Evolutionary conservation across 1,140 invertebrate species (phyloP), one percentile per base, ranked within the genome.

Genomic region (Zaprionus ghesquierei): DNA sequence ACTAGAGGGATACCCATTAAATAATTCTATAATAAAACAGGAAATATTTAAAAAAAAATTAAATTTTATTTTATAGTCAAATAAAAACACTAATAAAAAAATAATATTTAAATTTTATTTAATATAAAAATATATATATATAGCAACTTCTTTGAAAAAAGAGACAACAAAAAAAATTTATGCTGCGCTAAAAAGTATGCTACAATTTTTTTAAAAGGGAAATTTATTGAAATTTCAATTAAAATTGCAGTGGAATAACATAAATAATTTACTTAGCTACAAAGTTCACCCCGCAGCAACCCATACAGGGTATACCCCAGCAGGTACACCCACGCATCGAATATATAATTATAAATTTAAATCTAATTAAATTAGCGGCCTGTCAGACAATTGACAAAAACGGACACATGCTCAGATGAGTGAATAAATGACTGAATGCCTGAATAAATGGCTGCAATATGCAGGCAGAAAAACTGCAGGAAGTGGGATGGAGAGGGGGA

Each of bases 281-380:
- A 59, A 0, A 59, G 10, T n/a, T 9, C 3, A 33, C 1, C 15
- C 23, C 15, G 5, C 22, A 22, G 23, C 35, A n/a, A 0, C 3
- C 3, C 2, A 4, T 8, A 38, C 46, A 49, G 62, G 20, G 55
- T 58, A 51, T 81, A n/a, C n/a, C n/a, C n/a, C 69, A 84, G 74
- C 75, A 56, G 23, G 27, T 9, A 29, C 27, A 29, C 27, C 1
- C 27, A 65, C 23, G 55, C 49, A 62, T 60, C 68, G 31, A 50
- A 66, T 51, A 61, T 38, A 62, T 68, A 77, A 87, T 84, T 79
- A 89, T 77, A 82, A 74, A 89, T 87, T 87, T 70, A 87, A 89
- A 89, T 84, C 84, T 84, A 89, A 87, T 87, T 89, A 89, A 87
- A 87, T 87, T 84, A 87, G 76, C 76, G 61, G 72, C 62, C 69